Percentiles rank a stretch among this genome's conserved stretches.
These are phyloP conservation scores for Mimas tiliae DNA, from an alignment of 2,888 invertebrate species.

Conservation along the genomic window DNA sequence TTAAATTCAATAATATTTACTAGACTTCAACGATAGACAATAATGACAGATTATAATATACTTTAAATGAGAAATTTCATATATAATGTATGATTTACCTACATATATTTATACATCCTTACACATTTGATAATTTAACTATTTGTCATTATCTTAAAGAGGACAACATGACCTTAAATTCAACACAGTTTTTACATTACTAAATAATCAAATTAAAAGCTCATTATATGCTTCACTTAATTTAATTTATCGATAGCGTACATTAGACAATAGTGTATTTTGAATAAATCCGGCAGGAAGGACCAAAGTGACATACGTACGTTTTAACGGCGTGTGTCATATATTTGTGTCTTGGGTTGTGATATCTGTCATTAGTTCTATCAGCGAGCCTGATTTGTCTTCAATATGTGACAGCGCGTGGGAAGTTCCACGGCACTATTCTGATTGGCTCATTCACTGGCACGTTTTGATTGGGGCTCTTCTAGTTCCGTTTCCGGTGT, in stretches of 20 bases:
- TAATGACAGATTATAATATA: constrained; percentile 19
- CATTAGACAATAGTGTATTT: background rate
- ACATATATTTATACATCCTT: constrained; percentile 15
- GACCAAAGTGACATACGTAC: background rate
- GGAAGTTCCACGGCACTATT: too few species aligned
- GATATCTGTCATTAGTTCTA: constrained; percentile 15
- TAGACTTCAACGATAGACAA: constrained; percentile 18
- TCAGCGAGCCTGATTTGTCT: background rate
- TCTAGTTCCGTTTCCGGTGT: constrained; percentile 73
- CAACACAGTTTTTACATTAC: constrained; percentile 19
- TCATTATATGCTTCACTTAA: constrained; percentile 20
- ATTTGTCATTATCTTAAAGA: constrained; percentile 18
- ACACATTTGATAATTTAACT: background rate
- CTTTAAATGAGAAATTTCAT: background rate
- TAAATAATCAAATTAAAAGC: constrained; percentile 20
- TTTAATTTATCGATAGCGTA: background rate
- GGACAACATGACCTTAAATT: constrained; percentile 19
- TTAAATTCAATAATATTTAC: background rate
- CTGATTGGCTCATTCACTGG: constrained; percentile 40
- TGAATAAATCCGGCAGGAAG: constrained; percentile 6
- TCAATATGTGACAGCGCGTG: background rate
- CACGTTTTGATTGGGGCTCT: constrained; percentile 65
- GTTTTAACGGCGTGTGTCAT: background rate
- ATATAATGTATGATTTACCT: background rate
- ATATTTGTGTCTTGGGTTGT: background rate